Evolutionary conservation across 92 coral and sea anemone genomes (phyloP).

Genomic region (Porites cylindrica): DNA sequence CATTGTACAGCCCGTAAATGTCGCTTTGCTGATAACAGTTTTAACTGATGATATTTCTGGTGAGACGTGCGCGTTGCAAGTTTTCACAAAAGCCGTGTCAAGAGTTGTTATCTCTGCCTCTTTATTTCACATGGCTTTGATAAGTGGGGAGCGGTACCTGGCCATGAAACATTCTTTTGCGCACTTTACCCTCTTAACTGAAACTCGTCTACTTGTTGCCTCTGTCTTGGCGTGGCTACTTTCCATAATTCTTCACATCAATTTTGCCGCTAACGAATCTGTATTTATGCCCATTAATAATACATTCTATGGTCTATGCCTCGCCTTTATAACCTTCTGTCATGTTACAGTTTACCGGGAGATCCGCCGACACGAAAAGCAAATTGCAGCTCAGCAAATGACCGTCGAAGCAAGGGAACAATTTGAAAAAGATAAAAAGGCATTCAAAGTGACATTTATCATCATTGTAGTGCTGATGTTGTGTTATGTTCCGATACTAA

Average conservation of each 20-base stretch:
- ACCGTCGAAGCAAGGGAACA: background rate
- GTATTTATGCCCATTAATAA: background rate
- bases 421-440: background rate
- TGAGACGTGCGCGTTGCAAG: background rate
- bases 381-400: conserved; percentile 7
- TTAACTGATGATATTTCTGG: background rate
- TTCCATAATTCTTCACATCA: background rate
- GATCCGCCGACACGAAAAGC: conserved; percentile 1
- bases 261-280: background rate
- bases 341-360: background rate
- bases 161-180: background rate
- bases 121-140: background rate
- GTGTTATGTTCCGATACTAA: background rate
- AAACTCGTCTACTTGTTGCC: background rate
- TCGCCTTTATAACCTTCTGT: background rate
- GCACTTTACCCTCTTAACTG: background rate
- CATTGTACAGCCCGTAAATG: too few species aligned
- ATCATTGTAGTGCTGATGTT: background rate
- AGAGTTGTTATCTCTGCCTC: background rate
- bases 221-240: background rate
- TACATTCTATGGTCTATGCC: background rate
- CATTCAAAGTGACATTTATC: background rate
- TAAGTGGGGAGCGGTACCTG: background rate
- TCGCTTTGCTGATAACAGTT: too few species aligned
- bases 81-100: background rate